phyloP scores from a whole-genome alignment of 2,113 vertebrate genomes.

The Cisticola juncidis region DNA sequence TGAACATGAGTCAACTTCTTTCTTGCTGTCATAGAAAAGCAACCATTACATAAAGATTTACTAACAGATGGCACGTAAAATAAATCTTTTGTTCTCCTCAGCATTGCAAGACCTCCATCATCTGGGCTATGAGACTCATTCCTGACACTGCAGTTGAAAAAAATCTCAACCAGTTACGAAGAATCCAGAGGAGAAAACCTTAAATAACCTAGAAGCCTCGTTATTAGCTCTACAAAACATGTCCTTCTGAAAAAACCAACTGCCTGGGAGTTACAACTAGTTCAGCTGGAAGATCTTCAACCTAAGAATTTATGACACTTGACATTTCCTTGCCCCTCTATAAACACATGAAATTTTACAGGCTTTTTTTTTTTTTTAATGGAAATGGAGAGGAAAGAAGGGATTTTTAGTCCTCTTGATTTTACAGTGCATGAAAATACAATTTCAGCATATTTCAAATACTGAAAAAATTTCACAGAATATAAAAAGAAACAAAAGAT shows the following conservation, averaged over 20 bases:
- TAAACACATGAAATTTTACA: not conserved
- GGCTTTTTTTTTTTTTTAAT: not conserved
- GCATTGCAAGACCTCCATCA: not conserved
- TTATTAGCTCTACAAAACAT: not conserved
- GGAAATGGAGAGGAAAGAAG: not conserved
- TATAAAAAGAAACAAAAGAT: not conserved
- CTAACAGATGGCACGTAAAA: not conserved
- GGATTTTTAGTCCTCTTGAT: not conserved
- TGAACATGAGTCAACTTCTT: constrained; percentile 23
- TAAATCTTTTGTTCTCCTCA: not conserved
- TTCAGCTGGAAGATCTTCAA: not conserved
- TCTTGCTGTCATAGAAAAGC: not conserved
- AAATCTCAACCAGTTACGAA: not conserved
- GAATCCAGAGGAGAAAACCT: not conserved
- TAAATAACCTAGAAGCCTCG: not conserved
- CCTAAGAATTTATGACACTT: not conserved
- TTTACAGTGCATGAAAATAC: not conserved
- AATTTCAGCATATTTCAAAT: not conserved
- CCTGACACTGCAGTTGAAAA: not conserved
- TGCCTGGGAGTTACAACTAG: not conserved
- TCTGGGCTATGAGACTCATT: not conserved
- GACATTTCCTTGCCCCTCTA: not conserved
- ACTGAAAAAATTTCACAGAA: not conserved
- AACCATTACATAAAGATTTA: constrained; percentile 1
- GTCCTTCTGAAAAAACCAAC: not conserved